Percentiles rank a stretch among this genome's conserved stretches.
Conservation (phyloP, 1,140 invertebrate species). For the Leptoteleia sp. region DNA sequence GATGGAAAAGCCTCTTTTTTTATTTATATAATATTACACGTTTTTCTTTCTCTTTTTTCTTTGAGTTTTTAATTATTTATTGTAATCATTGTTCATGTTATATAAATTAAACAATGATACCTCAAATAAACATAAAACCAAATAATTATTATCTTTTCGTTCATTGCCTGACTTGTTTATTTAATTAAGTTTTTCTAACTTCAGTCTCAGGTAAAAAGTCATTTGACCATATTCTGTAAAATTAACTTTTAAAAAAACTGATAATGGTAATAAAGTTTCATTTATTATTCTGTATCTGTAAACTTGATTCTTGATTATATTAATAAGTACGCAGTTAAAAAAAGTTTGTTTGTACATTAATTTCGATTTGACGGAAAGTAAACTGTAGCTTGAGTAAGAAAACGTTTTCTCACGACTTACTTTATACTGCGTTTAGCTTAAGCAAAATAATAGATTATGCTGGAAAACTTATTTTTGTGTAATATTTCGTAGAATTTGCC, state of each 20-base stretch:
- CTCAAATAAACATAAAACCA: too few species aligned
- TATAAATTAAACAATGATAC: neutral
- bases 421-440: conserved; percentile 74
- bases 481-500: conserved; percentile 77
- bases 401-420: conserved; percentile 68
- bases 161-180: neutral
- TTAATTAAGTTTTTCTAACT: conserved; percentile 1
- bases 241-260: neutral
- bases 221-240: neutral
- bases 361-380: conserved; percentile 44
- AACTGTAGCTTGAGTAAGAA: conserved; percentile 46
- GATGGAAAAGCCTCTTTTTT: neutral
- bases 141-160: too few species aligned
- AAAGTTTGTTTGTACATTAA: conserved; percentile 33
- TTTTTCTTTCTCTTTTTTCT: too few species aligned
- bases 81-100: too few species aligned
- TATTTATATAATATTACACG: neutral
- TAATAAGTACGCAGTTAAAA: conserved; percentile 1
- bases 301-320: neutral
- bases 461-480: conserved; percentile 79
- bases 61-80: too few species aligned
- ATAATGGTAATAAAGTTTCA: too few species aligned
- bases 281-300: neutral
- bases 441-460: conserved; percentile 65
- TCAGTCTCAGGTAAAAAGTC: conserved; percentile 9